Evolutionary conservation across 2,113 vertebrate species (phyloP).

Genomic region (Tachuris rubrigastra): DNA sequence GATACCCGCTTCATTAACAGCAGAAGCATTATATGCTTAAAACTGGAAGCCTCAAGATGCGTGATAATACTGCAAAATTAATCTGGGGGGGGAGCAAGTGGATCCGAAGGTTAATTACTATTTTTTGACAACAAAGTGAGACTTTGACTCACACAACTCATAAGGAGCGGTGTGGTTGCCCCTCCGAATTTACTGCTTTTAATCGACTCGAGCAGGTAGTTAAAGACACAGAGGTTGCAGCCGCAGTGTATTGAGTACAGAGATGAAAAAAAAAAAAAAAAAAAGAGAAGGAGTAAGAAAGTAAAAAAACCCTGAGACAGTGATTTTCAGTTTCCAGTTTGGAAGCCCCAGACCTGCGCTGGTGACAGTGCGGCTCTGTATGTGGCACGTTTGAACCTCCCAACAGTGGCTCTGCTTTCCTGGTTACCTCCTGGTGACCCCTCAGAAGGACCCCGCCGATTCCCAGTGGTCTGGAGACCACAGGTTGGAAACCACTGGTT

Average conservation of each 20-base stretch:
- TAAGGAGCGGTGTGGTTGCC: background rate
- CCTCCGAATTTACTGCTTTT: background rate
- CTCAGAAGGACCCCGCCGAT: background rate
- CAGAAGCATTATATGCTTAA: slow-evolving; percentile 56
- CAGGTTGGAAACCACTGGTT: slow-evolving; percentile 55
- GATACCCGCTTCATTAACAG: slow-evolving; percentile 63
- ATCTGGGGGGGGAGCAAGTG: background rate
- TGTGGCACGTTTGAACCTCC: background rate
- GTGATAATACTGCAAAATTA: slow-evolving; percentile 43
- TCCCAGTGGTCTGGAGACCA: slow-evolving; percentile 47
- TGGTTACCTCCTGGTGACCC: slow-evolving; percentile 49
- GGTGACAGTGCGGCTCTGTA: background rate
- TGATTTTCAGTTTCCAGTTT: background rate
- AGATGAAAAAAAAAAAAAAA: background rate
- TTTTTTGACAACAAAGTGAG: slow-evolving; percentile 13
- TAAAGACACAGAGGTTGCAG: background rate
- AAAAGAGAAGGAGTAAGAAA: background rate
- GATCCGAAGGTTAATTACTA: slow-evolving; percentile 44
- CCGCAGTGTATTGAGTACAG: rapidly evolving
- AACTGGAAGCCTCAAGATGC: slow-evolving; percentile 49
- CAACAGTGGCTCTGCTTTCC: background rate
- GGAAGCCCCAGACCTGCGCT: background rate
- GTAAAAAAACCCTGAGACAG: background rate
- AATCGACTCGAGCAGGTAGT: background rate
- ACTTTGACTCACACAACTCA: background rate